Evolutionary conservation across 1,140 invertebrate species (phyloP), one percentile per base, ranked within the genome.

Genomic region (Drosophila sproati): DNA sequence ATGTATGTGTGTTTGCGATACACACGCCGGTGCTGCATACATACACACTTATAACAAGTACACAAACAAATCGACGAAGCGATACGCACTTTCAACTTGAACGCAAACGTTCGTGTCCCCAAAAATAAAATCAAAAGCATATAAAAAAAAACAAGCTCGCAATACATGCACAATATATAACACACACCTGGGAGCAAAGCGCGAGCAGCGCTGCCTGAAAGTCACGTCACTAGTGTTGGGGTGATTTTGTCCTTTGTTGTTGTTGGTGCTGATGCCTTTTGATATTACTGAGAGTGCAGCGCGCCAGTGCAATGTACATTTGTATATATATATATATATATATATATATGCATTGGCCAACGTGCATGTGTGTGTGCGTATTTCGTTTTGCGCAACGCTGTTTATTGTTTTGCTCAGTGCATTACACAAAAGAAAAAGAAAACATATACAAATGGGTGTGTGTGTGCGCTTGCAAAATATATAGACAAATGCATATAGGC

Each of bases 181-280:
- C 56, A 60, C 72, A 73, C 73, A 73, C 74, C 62, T 85, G 82
- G 78, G 52, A 69, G 77, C 60, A 73, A 75, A 57, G 55, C 62
- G 55, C 62, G 37, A 50, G 43, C 68, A 60, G 77, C 62, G 35
- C 73, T 75, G 74, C 76, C 67, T 45, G 41, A 78, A 82, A 82
- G 75, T 82, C 80, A 82, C 80, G 75, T 82, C 79, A 77, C 78
- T 68, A 50, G 57, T 43, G 32, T 45, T 55, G 67, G 50, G 50
- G 62, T 83, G 62, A 80, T 74, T 51, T 69, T 72, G 69, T 80
- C 28, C n/a, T 29, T 51, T 48, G 34, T 66, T 63, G 59, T 47
- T 69, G 64, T 69, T 69, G 50, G 47, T 61, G 28, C 41, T 39
- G 28, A 29, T 55, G 20, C 31, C 31, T 34, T 37, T 28, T 78